Conservation (phyloP, 2,113 vertebrate genomes). For the Alectura lathami region DNA sequence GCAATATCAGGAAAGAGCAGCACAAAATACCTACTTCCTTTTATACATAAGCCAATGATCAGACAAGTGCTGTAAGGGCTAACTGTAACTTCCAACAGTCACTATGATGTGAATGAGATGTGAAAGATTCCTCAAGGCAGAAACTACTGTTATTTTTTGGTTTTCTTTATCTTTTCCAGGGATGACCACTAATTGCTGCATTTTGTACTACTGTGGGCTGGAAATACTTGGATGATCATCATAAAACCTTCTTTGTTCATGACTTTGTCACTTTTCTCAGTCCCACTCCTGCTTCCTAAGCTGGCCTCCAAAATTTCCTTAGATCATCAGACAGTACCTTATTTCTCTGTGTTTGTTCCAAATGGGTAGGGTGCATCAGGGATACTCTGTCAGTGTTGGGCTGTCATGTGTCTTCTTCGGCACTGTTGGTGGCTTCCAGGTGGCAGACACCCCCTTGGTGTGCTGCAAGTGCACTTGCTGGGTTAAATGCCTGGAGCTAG, state of each 20-base stretch:
- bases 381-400: neutral
- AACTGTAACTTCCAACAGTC: neutral
- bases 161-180: neutral
- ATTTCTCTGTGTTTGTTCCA: neutral
- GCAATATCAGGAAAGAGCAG: neutral
- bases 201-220: neutral
- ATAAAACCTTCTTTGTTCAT: neutral
- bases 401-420: neutral
- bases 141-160: neutral
- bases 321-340: neutral
- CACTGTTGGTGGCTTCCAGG: neutral
- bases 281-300: neutral
- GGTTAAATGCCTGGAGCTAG: constrained; percentile 58
- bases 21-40: neutral
- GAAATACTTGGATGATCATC: neutral
- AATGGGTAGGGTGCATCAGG: neutral
- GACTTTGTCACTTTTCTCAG: neutral
- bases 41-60: neutral
- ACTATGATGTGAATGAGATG: neutral
- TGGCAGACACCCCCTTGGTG: neutral
- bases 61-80: neutral
- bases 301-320: neutral
- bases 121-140: constrained; percentile 33
- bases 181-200: constrained; percentile 19
- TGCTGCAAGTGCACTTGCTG: neutral